Evolutionary conservation across 2,797 vertebrate genomes (phyloP).

Genomic region (Halcyon badia): DNA sequence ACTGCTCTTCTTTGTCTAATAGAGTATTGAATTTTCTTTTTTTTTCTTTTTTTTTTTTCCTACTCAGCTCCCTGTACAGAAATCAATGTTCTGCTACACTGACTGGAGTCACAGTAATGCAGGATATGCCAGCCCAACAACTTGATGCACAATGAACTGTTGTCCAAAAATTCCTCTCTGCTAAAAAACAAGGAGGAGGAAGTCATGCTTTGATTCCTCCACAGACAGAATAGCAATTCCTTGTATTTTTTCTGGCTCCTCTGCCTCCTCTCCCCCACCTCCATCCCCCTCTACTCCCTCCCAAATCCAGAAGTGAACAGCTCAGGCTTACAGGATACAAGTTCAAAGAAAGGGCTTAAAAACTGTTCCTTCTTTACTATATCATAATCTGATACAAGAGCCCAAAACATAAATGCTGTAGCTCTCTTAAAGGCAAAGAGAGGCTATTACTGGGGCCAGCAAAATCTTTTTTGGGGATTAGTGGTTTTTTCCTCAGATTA

Average conservation of each 20-base stretch:
- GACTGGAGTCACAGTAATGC: slow-evolving; percentile 15
- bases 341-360: slow-evolving; percentile 66
- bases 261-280: background rate
- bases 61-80: slow-evolving; percentile 53
- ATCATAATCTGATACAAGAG: background rate
- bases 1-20: slow-evolving; percentile 34
- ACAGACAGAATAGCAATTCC: background rate
- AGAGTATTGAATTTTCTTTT: slow-evolving; percentile 51
- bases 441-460: background rate
- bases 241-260: background rate
- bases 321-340: slow-evolving; percentile 35
- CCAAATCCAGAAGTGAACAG: background rate
- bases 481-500: background rate
- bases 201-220: background rate
- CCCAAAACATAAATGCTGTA: background rate
- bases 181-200: slow-evolving; percentile 6
- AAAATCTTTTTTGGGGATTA: background rate
- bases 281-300: rapidly evolving
- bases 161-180: slow-evolving; percentile 19
- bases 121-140: background rate
- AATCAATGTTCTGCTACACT: slow-evolving; percentile 75
- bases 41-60: background rate
- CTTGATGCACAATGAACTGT: background rate
- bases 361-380: slow-evolving; percentile 46
- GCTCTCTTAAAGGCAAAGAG: slow-evolving; percentile 7